These are phyloP conservation scores for Lophotriccus pileatus DNA, from an alignment of 2,797 vertebrate genomes.

Conservation along the genomic window DNA sequence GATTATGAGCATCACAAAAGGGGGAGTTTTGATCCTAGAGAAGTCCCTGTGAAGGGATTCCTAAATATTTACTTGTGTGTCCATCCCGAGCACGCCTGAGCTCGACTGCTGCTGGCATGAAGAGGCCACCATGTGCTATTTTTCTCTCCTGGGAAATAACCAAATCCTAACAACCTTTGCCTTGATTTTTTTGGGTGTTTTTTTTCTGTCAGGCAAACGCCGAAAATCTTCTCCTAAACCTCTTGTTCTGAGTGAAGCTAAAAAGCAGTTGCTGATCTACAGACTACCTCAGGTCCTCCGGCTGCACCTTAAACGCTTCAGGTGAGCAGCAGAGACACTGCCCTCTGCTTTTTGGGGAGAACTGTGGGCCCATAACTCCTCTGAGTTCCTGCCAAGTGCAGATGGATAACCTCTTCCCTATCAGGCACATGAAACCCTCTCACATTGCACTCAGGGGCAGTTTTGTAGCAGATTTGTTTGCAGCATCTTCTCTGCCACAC, in stretches of 20 bases:
- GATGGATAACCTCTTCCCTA: not conserved
- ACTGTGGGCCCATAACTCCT: fast-evolving
- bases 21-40: not conserved
- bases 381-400: fast-evolving
- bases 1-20: not conserved
- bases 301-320: slow-evolving; percentile 99
- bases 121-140: not conserved
- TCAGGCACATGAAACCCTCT: not conserved
- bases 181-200: not conserved
- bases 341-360: not conserved
- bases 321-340: slow-evolving; percentile 68
- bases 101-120: not conserved
- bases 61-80: not conserved
- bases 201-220: slow-evolving; percentile 82
- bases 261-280: slow-evolving; percentile 99
- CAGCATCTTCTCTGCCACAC: fast-evolving
- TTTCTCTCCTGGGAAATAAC: not conserved
- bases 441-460: fast-evolving
- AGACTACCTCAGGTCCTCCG: slow-evolving; percentile 99
- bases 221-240: slow-evolving; percentile 96
- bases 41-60: not conserved
- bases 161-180: not conserved
- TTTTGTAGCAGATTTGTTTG: fast-evolving
- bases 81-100: fast-evolving
- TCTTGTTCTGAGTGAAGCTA: slow-evolving; percentile 93